A percentile compares a stretch with the other conserved stretches of the same genome.
phyloP scores from a whole-genome alignment of 2,113 vertebrate species.

The Phaetusa simplex region DNA sequence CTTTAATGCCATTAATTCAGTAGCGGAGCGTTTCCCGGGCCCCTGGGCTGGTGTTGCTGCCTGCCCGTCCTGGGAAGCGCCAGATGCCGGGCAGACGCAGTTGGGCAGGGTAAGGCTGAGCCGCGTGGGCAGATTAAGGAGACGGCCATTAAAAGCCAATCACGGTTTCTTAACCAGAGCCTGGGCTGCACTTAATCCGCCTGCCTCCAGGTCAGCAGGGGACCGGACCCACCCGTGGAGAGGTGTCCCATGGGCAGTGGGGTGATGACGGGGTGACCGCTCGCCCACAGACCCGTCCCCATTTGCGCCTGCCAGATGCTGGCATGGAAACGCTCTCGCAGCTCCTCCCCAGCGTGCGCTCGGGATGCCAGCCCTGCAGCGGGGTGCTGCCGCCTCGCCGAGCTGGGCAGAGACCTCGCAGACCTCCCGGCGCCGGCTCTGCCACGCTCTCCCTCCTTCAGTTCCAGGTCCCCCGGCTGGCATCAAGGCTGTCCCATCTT shows the following conservation, averaged over 20 bases:
- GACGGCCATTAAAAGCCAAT: background rate
- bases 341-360: background rate
- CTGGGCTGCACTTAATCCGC: background rate
- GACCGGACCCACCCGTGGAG: background rate
- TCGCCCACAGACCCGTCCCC: background rate
- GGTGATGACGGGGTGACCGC: fast-evolving
- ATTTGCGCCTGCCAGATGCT: fast-evolving
- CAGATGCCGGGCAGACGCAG: background rate
- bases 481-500: slow-evolving; percentile 96
- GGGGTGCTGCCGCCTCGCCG: background rate
- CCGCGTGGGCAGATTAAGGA: background rate
- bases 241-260: background rate
- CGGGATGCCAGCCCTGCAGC: background rate
- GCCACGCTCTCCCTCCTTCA: background rate
- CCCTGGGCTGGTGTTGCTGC: background rate
- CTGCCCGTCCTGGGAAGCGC: background rate
- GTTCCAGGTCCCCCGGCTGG: slow-evolving; percentile 94
- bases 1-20: slow-evolving; percentile 55
- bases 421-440: background rate
- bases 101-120: background rate
- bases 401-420: background rate
- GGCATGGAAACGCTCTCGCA: fast-evolving
- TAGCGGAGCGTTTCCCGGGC: background rate
- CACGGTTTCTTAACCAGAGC: background rate
- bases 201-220: background rate